Percentiles rank a stretch among this genome's conserved stretches.
phyloP scores from a whole-genome alignment of 2,888 invertebrate species.

The Aelia acuminata region DNA sequence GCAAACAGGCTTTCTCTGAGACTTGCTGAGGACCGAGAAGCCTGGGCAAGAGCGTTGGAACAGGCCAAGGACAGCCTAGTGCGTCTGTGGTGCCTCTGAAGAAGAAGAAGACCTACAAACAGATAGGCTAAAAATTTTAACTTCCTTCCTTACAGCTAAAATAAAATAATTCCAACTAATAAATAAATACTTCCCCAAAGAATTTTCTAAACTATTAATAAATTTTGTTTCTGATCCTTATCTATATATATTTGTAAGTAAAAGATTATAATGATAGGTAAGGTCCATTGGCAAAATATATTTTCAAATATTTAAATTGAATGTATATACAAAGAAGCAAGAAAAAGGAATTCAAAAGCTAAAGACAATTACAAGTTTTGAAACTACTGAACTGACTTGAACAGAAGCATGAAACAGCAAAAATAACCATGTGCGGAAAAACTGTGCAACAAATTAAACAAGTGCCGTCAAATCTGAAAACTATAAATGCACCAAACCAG shows the following conservation, averaged over 20 bases:
- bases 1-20: too few relatives aligned
- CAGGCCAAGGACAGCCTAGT: too few relatives aligned
- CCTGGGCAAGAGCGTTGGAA: too few relatives aligned
- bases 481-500: slow-evolving; percentile 49
- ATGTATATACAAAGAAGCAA: neutral
- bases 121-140: too few relatives aligned
- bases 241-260: neutral
- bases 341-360: neutral
- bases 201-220: neutral
- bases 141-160: too few relatives aligned
- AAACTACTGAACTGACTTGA: neutral
- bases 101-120: too few relatives aligned
- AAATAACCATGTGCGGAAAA: slow-evolving; percentile 12
- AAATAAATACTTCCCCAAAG: neutral
- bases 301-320: neutral
- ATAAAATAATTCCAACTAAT: too few relatives aligned
- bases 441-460: slow-evolving; percentile 39
- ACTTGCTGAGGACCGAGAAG: too few relatives aligned
- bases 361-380: neutral
- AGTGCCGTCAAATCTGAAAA: slow-evolving; percentile 34
- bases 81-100: too few relatives aligned
- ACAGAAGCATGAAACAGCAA: neutral
- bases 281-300: neutral
- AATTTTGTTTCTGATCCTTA: neutral
- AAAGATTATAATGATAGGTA: neutral